Evolutionary conservation across 2,113 vertebrate species (phyloP).

Genomic region (Phalacrocorax pelagicus): DNA sequence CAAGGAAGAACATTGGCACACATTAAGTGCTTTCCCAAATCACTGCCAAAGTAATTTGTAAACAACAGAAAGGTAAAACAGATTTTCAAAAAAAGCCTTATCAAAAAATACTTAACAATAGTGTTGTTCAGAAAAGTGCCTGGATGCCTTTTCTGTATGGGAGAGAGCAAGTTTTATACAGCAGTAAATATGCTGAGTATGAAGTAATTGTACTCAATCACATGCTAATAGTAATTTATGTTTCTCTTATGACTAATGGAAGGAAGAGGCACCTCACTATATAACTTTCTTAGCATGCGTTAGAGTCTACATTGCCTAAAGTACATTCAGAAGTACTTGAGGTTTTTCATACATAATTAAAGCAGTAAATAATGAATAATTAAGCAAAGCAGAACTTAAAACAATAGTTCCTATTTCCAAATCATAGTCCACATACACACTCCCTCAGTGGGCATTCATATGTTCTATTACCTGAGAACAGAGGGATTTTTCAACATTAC

Average conservation of each 20-base stretch:
- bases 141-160: not conserved
- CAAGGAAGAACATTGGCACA: not conserved
- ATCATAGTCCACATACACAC: not conserved
- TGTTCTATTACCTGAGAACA: not conserved
- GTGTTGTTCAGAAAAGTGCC: not conserved
- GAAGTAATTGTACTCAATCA: not conserved
- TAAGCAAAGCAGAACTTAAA: conserved; percentile 14
- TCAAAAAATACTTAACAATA: not conserved
- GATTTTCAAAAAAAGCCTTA: not conserved
- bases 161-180: not conserved
- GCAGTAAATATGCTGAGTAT: conserved; percentile 18
- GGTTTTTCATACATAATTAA: conserved; percentile 46
- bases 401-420: not conserved
- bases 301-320: not conserved
- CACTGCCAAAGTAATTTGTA: not conserved
- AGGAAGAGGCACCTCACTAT: not conserved
- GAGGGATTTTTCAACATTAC: not conserved
- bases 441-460: not conserved
- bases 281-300: not conserved
- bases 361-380: conserved; percentile 36
- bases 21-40: not conserved
- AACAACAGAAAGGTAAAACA: not conserved
- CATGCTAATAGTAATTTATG: not conserved
- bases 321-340: not conserved
- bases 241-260: conserved; percentile 45